Base-by-base conservation (phyloP, 1,140 invertebrate species). In the Tetragnatha versicolor region DNA sequence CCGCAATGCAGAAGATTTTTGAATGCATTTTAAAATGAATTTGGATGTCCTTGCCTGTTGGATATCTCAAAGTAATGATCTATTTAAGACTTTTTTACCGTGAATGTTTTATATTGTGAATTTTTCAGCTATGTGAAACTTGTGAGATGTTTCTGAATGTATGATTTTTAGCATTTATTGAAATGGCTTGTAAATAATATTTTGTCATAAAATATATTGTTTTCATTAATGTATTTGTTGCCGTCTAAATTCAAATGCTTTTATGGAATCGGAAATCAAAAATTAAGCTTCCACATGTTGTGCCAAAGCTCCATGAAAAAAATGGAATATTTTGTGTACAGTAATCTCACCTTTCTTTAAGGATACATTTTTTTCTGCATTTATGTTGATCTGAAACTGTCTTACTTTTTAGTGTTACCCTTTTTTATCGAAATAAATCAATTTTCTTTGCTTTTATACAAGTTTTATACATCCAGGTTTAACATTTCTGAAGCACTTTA, bases 1-100 rank as follows among this genome's bases (percentile, higher is more conserved):
- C 86, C 91, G 93, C 85, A 94, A 96, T 89, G 93, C 95, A 4
- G 84, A 85, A 79, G 85, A 84, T 75, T 84, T 84, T 72, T 84
- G 73, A 83, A 20, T 42, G 33, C n/a, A 39, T 39, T 20, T 39
- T 27, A 66, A 66, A 55, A 22, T 63, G 33, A 31, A 55, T 75
- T 51, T 63, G 27, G n/a, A n/a, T 60, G 7, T 61, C 10, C 27
- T 7, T 49, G 27, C 31, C 42, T 5, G 20, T 63, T 9, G 49
- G 42, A 39, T n/a, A 37, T 75, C 55, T 75, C 55, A 73, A 58
- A 73, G 10, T 60, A 49, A 31, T 66, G 4, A 63, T 33, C 37
- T 75, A 75, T 75, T 75, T 75, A 75, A 75, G 25, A 53, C 27
- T 75, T 75, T 75, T 72, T 75, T 75, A 61, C 37, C 25, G 17